Evolutionary conservation across 2,113 vertebrate species (phyloP), one percentile per base, ranked within the genome.

Genomic region (Neoarius graeffei): DNA sequence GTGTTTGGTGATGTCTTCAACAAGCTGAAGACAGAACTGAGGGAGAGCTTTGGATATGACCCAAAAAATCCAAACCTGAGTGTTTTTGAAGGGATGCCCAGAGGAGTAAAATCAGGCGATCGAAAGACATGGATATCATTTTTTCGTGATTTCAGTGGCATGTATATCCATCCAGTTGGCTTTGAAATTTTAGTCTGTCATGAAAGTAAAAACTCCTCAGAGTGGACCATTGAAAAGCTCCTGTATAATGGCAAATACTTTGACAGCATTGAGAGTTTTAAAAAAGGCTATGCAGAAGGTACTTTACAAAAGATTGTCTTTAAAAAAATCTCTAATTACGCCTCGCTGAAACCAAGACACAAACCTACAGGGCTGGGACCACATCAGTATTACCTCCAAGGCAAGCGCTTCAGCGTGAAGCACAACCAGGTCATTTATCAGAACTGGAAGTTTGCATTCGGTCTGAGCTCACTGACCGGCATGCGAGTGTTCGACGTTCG

Each of bases 151-250:
- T 1, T 92, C 86, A 92, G 93, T 0, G 96, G 97, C 0, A 94
- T 95, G 83, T 98, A 93, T 73, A 91, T 97, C 79, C 95, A 96
- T 5, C 97, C 97, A 0, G 94, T 97, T 85, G 97, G 97, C 10
- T 93, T 99, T 66, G 98, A 99, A 92, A 91, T 98, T 15, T 94
- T 96, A 88, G 83, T 99, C 2, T 92, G 97, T n/a, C 98, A 99
- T 0, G 8, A 88, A 27, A 95, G 94, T 80, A 86, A 93, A 0
- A 91, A 95, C 0, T 1, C 89, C 2, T 95, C 95, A 0, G 20
- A 3, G 0, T 99, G 98, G 98, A 91, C 0, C 0, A 83, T 98
- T 59, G 91, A 69, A 69, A 92, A 91, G 14, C 82, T 98, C 10
- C 89, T 97, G 62, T 98, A 97, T 73, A 97, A 97, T 0, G 97